phyloP scores from a whole-genome alignment of 2,888 invertebrate genomes.

The Rhyacophila evoluta region DNA sequence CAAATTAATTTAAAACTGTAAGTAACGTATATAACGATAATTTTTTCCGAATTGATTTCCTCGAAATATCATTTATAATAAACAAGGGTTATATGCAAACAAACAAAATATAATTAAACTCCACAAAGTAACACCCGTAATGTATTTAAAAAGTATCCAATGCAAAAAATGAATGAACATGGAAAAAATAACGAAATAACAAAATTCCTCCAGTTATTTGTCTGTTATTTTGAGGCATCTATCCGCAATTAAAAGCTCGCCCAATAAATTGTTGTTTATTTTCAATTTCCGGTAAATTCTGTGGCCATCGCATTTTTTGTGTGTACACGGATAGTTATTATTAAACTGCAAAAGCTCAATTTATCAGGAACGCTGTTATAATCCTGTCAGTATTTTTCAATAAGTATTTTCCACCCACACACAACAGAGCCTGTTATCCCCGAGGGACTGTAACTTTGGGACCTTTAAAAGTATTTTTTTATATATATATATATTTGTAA shows the following conservation, averaged over 20 bases:
- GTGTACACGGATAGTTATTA: not conserved
- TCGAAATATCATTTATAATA: too few species aligned
- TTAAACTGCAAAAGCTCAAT: not conserved
- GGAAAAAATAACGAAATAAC: too few species aligned
- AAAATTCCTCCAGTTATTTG: too few species aligned
- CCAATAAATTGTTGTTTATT: not conserved
- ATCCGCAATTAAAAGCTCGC: not conserved
- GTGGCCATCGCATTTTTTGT: not conserved
- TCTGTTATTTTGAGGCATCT: not conserved
- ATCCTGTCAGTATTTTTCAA: conserved; percentile 16
- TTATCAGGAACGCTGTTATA: not conserved
- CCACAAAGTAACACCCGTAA: too few species aligned
- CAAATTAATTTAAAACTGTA: too few species aligned
- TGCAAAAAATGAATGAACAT: too few species aligned
- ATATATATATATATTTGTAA: not conserved
- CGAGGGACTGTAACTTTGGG: not conserved
- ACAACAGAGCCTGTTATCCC: not conserved
- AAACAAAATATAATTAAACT: too few species aligned
- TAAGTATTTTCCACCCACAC: not conserved
- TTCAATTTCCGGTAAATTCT: not conserved
- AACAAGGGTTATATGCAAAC: too few species aligned
- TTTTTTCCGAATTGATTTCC: too few species aligned
- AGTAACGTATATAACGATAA: too few species aligned
- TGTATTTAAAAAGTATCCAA: too few species aligned
- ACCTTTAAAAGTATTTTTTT: conserved; percentile 3